phyloP scores from a whole-genome alignment of 2,888 invertebrate genomes.

The Brachylomia viminalis region DNA sequence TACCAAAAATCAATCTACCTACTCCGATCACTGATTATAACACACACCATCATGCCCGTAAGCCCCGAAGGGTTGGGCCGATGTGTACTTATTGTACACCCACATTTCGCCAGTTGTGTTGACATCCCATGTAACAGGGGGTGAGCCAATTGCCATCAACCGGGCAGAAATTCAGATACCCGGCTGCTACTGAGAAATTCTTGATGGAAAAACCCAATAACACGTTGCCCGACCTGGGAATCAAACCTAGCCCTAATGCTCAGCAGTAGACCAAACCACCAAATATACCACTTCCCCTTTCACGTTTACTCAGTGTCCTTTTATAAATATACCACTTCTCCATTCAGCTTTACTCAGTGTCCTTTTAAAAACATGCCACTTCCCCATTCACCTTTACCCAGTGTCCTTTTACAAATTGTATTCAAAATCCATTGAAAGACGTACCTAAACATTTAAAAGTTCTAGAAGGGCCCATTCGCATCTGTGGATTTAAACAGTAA shows the following conservation, averaged over 20 bases:
- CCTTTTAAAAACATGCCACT: no score
- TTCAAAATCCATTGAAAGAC: not conserved
- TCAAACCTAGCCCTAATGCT: not conserved
- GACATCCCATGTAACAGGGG: not conserved
- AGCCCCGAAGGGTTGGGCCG: not conserved
- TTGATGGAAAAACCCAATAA: not conserved
- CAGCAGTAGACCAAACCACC: no score
- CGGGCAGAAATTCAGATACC: not conserved
- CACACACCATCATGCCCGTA: no score
- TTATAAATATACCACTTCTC: no score
- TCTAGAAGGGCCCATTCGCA: not conserved
- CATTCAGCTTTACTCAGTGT: no score
- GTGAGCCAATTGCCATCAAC: not conserved
- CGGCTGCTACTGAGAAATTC: not conserved
- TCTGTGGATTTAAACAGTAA: slow-evolving; percentile 29
- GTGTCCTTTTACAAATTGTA: not conserved
- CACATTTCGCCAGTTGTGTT: not conserved
- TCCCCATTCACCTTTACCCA: not conserved
- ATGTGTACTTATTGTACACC: not conserved
- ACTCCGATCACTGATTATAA: no score
- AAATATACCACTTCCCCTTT: no score
- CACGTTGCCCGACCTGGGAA: not conserved
- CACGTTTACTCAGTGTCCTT: no score
- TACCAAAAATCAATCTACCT: no score
- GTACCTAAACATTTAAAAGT: slow-evolving; percentile 2